Evolutionary conservation across 2,888 invertebrate genomes (phyloP), one percentile per base, ranked within the genome.

Genomic region (Acleris laterana): DNA sequence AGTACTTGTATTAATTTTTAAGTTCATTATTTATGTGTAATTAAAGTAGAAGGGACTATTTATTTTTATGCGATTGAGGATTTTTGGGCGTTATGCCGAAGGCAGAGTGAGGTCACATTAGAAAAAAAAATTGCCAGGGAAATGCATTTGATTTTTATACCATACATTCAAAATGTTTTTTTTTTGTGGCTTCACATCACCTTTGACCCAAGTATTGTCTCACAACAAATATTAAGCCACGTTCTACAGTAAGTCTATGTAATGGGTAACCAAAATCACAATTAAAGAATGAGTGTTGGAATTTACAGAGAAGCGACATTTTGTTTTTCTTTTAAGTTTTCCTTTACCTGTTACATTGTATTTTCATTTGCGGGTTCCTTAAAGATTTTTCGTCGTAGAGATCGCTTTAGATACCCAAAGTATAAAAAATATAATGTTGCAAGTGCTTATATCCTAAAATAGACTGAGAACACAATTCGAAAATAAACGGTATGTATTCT

Each of bases 271-370:
- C 87, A 88, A 91, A 89, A 90, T 86, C 85, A 85, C 86, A 93
- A 93, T 93, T 88, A 93, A 93, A 92, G 87, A 90, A 93, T 91
- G 90, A 93, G 92, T 93, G 93, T 93, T 91, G 92, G 89, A 93
- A 93, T 93, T 93, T 93, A 93, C 91, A 88, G 90, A 90, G 85
- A 88, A 86, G 84, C 85, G 85, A 91, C 82, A 86, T 84, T 85
- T 89, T 87, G 84, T 84, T 89, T 88, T 88, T 86, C 82, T 85
- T 88, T 83, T 81, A 77, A 78, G 81, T 83, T 76, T 78, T 77
- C 74, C 74, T 81, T 78, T 77, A 81, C 86, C 83, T 81, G 74
- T 77, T 74, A 51, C 25, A 51, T 56, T 46, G 56, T 66, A 32
- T 62, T 66, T 61, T 65, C 32, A 61, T 64, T 50, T 61, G 50